Base-by-base conservation (phyloP, 2,888 invertebrate genomes). In the Pogonocherus hispidulus region DNA sequence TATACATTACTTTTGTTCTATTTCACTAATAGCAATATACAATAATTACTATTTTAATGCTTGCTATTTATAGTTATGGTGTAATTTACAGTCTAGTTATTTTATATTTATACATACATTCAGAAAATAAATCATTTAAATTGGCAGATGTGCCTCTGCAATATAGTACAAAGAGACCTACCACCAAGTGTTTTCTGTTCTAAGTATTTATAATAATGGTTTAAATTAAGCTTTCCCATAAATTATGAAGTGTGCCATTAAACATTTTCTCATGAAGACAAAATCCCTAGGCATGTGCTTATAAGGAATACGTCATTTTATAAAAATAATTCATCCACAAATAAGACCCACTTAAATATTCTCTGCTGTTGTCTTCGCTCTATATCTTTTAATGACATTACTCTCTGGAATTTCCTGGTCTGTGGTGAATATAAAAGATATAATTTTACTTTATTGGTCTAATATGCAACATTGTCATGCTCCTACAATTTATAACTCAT, bases 401-500 rank as follows among this genome's bases (percentile, higher is more conserved):
- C 41, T 44, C 41, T 57, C 14, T 16, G 56, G 56, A 57, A 57
- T 57, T 23, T 23, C 5, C 14, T 23, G 16, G 41, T 23, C 22
- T 23, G 14, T 22, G 23, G 3, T 44, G 44, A 41, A 57, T 57
- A 57, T 41, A 57, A 57, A 44, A 44, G 11, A 57, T 57, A 20
- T 44, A 20, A 16, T 57, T 57, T 44, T 44, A 41, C 19, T 57
- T 57, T 44, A 57, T 57, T 16, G 23, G 16, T 44, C 2, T 41
- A 41, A 57, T 57, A 57, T 57, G 56, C 56, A 57, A 57, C 56
- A 57, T 57, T 57, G 56, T 57, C 41, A 57, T 44, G 23, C 41
- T 8, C 22, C 35, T 44, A 22, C 56, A 44, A 44, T 57, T 44
- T 44, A 41, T 20, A 41, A 20, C 41, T 16, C 44, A 9, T 41